Evolutionary conservation across 2,797 vertebrate genomes (phyloP).

Genomic region (Luscinia luscinia): DNA sequence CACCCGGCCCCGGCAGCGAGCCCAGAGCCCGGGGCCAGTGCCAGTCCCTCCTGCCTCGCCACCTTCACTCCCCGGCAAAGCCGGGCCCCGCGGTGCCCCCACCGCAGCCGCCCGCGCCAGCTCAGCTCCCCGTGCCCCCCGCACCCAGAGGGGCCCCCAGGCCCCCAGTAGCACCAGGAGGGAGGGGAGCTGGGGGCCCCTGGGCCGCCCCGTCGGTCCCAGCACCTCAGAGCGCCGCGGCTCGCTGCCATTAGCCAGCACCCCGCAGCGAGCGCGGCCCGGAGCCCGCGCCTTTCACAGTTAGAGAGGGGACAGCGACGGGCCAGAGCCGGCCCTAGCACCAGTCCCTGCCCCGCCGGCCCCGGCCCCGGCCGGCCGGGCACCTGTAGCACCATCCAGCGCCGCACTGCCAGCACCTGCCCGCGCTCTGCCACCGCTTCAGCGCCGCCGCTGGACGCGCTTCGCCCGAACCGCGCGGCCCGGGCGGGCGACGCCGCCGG

Average conservation of each 20-base stretch:
- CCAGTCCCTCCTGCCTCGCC: neutral
- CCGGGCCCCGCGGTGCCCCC: neutral
- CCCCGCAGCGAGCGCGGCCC: slow-evolving; percentile 40
- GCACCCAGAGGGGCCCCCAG: neutral
- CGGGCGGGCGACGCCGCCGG: neutral
- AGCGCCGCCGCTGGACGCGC: too few relatives aligned
- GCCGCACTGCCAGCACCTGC: slow-evolving; percentile 6
- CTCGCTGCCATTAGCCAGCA: slow-evolving; percentile 64
- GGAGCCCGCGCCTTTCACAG: slow-evolving; percentile 60
- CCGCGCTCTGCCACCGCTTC: neutral
- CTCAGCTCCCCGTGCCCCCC: neutral
- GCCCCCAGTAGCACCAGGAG: slow-evolving; percentile 32
- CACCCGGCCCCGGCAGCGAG: neutral
- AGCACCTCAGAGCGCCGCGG: neutral
- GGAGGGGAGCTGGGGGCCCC: neutral
- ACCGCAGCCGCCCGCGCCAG: fast-evolving
- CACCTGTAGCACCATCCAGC: slow-evolving; percentile 38
- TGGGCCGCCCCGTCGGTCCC: neutral
- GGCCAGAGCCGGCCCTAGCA: slow-evolving; percentile 27
- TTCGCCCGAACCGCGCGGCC: neutral
- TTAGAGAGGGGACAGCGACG: slow-evolving; percentile 33
- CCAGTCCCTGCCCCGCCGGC: neutral
- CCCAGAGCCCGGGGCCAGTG: neutral
- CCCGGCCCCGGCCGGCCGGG: neutral
- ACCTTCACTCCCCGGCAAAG: neutral